These are phyloP conservation scores for Pterophyllum scalare DNA, from an alignment of 2,113 vertebrate genomes.

Conservation along the genomic window DNA sequence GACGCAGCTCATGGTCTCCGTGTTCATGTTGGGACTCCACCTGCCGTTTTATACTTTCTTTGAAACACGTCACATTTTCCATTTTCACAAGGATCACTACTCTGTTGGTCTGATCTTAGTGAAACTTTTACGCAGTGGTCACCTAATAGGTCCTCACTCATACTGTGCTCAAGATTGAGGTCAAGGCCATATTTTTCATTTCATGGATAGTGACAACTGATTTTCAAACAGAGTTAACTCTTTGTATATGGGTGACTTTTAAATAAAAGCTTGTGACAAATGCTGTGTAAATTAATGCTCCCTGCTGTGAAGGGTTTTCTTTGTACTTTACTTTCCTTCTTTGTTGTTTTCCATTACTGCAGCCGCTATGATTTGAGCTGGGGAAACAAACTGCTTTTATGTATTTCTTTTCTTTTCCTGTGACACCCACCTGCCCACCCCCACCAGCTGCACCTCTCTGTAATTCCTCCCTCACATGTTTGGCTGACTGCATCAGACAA, in stretches of 20 bases:
- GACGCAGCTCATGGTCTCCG: no score
- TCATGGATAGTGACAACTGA: no score
- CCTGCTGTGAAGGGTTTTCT: not conserved
- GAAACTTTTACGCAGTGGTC: not conserved
- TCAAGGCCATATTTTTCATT: no score
- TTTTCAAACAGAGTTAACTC: not conserved
- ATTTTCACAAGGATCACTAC: no score
- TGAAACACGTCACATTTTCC: no score
- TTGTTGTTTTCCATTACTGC: no score
- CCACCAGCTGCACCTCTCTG: not conserved
- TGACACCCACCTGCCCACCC: not conserved
- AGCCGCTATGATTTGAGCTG: not conserved
- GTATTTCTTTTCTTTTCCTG: not conserved
- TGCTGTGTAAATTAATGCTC: not conserved
- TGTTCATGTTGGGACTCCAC: no score
- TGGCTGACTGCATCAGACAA: slow-evolving; percentile 51
- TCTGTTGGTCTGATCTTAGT: not conserved
- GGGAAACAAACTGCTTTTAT: not conserved
- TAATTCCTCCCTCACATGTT: slow-evolving; percentile 74
- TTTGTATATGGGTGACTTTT: not conserved
- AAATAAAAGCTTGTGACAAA: not conserved
- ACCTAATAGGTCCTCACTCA: not conserved
- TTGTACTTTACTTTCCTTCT: no score
- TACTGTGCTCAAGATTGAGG: no score
- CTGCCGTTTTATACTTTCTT: no score